Evolutionary conservation across 2,888 invertebrate species (phyloP).

Genomic region (Automeris io): DNA sequence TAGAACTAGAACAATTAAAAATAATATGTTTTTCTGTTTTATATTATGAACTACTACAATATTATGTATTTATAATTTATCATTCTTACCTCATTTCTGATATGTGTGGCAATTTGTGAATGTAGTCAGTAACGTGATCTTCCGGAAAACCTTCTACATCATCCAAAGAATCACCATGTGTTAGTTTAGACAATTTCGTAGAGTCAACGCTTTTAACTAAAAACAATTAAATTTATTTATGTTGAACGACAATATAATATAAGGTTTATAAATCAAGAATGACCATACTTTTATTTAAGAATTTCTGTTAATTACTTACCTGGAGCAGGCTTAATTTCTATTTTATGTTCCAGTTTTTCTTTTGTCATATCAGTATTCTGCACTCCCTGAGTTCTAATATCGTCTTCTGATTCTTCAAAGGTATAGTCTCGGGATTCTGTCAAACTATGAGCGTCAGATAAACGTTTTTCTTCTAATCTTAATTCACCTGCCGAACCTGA

Average conservation of each 20-base stretch:
- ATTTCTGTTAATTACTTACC: constrained; percentile 24
- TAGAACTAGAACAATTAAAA: constrained; percentile 29
- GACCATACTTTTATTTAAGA: too few relatives aligned
- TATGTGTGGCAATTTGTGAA: constrained; percentile 67
- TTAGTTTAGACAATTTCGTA: constrained; percentile 47
- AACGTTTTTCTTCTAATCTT: constrained; percentile 64
- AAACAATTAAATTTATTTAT: constrained; percentile 7
- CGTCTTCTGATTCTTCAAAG: constrained; percentile 73
- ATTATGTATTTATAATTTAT: neutral
- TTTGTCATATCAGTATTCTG: constrained; percentile 47
- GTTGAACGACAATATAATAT: constrained; percentile 3
- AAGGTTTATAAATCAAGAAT: too few relatives aligned
- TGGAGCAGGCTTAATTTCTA: constrained; percentile 33
- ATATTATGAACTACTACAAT: neutral
- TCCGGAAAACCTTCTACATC: constrained; percentile 74
- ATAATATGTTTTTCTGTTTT: constrained; percentile 2
- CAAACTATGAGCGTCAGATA: constrained; percentile 68
- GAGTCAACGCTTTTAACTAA: constrained; percentile 41
- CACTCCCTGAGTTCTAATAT: constrained; percentile 63
- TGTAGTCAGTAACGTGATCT: constrained; percentile 63
- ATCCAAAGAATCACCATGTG: constrained; percentile 70
- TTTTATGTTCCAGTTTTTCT: constrained; percentile 43
- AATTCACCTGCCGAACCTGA: constrained; percentile 63
- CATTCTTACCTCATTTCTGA: constrained; percentile 59
- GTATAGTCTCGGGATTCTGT: constrained; percentile 73